Base-by-base conservation (phyloP, 2,888 invertebrate species). In the Drosophila engyochracea region DNA sequence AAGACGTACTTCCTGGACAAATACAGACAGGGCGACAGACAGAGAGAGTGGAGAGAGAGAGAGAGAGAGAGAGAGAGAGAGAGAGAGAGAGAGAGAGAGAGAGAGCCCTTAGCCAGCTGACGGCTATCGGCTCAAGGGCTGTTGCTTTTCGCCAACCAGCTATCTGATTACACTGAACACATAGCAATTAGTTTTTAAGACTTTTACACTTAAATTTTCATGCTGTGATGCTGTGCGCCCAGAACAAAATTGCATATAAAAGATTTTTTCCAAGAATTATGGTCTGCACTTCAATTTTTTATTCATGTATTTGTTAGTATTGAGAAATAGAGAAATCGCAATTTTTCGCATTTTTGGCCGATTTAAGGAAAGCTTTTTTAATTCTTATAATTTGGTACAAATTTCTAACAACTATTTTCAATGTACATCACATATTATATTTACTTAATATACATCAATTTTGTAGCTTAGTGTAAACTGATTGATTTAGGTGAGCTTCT, bases 1-100 rank as follows among this genome's bases (percentile, higher is more conserved):
- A 90, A 85, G 89, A 83, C 89, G 89, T 86, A 88, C 89, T 89
- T 89, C 86, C 88, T 80, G 68, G 59, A 16, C 16, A 47, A 16
- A 25, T 4, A 9, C 47, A 47, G 25, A 47, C 2, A 2, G 4
- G 4, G 2, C 9, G 14, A 47, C 4, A 25, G 16, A 16, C 7
- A 47, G 6, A 7, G 16, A 4, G 22, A 14, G 47, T 14, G 22
- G 1, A n/a, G 3, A 14, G 44, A 14, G 5, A n/a, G 10, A 0
- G n/a, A n/a, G n/a, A 10, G 5, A 41, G 41, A 41, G 10, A n/a
- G 39, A n/a, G 39, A 39, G 9, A 1, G 19, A 4, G 19, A 9
- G 4, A 10, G n/a, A 39, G 9, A 9, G 9, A 41, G n/a, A n/a
- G n/a, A 30, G 30, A 31, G 31, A 31, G 31, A 22, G 37, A 28